phyloP scores from a whole-genome alignment of 2,888 invertebrate species.

The Rotaria sp. region DNA sequence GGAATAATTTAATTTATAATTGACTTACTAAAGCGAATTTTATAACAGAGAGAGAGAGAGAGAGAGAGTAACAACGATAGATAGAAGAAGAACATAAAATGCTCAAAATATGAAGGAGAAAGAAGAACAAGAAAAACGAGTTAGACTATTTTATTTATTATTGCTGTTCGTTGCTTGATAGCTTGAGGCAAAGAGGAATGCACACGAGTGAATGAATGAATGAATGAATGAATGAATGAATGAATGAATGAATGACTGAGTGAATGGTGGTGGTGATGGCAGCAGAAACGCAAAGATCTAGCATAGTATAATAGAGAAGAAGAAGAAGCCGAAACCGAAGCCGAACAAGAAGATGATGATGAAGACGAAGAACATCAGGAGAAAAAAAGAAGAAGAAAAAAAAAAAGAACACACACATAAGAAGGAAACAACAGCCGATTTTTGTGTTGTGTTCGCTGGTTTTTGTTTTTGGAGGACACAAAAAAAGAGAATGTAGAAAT shows the following conservation, averaged over 20 bases:
- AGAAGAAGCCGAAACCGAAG: neutral
- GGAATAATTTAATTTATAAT: conserved; percentile 16
- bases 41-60: neutral
- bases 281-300: conserved; percentile 10
- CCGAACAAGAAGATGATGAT: neutral
- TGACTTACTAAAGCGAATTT: neutral
- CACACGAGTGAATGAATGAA: neutral
- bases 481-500: neutral
- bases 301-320: neutral
- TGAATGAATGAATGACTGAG: neutral
- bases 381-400: neutral
- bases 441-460: neutral
- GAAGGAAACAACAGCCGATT: neutral
- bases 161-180: neutral
- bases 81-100: neutral
- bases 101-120: neutral
- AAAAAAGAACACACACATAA: neutral
- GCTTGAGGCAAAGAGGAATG: conserved; percentile 10
- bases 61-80: neutral
- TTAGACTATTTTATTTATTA: conserved; percentile 24
- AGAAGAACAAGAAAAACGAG: conserved; percentile 10
- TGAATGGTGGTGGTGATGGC: neutral
- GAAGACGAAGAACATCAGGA: neutral
- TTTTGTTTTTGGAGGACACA: neutral
- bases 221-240: neutral